Percentiles rank a stretch among this genome's conserved stretches.
These are phyloP conservation scores for Holothuria scabra DNA, from an alignment of 53 echinoderm and acorn worm genomes.

Conservation along the genomic window DNA sequence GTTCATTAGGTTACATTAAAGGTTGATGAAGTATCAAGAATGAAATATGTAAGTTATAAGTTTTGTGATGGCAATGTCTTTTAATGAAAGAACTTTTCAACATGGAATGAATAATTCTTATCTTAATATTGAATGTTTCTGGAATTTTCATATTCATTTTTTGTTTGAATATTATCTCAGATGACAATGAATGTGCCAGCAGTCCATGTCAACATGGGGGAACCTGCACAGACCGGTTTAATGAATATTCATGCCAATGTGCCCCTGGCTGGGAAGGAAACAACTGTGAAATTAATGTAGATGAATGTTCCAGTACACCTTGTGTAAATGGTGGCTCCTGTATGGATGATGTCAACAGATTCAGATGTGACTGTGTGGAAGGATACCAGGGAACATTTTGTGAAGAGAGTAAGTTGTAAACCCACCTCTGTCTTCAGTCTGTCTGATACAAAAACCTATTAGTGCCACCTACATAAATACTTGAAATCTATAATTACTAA, in stretches of 20 bases:
- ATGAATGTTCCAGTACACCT: slow-evolving; percentile 65
- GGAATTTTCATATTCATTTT: neutral
- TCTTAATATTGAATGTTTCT: neutral
- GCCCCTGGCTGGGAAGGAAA: slow-evolving; percentile 21
- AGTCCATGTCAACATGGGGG: slow-evolving; percentile 26
- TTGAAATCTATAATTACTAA: no score
- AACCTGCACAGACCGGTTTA: slow-evolving; percentile 11
- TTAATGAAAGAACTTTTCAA: neutral
- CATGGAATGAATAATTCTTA: neutral
- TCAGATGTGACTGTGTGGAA: slow-evolving; percentile 52
- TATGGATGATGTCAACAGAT: slow-evolving; percentile 56
- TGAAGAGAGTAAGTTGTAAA: slow-evolving; percentile 44
- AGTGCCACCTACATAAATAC: no score
- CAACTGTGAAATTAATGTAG: slow-evolving; percentile 45
- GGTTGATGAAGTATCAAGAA: no score
- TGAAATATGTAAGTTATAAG: no score
- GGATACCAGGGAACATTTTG: slow-evolving; percentile 61
- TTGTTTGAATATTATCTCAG: neutral
- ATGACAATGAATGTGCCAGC: slow-evolving; percentile 30
- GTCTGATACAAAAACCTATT: no score
- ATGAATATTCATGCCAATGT: slow-evolving; percentile 35
- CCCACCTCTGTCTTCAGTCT: no score
- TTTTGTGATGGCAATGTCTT: no score
- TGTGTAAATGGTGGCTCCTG: slow-evolving; percentile 64
- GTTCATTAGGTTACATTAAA: no score